Conservation (phyloP, 2,888 invertebrate species). For the Altica lythri region DNA sequence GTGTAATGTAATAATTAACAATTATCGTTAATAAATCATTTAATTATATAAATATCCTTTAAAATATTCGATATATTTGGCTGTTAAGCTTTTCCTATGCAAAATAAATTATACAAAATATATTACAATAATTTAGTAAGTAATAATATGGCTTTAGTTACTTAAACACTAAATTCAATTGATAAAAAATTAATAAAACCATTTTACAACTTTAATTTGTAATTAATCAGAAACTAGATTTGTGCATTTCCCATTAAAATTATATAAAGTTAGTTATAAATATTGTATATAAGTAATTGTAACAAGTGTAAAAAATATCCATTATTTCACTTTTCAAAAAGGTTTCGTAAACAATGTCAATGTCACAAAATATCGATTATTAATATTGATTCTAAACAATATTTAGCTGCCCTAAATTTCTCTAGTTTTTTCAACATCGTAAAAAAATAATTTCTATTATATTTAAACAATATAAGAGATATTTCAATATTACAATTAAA, state of each 20-base stretch:
- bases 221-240: slow-evolving; percentile 1
- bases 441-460: not conserved
- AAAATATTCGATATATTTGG: slow-evolving; percentile 19
- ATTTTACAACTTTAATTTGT: not conserved
- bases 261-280: slow-evolving; percentile 20
- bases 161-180: slow-evolving; percentile 21
- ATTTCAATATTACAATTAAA: slow-evolving; percentile 10
- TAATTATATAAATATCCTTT: slow-evolving; percentile 2
- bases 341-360: not conserved
- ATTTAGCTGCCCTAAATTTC: no score
- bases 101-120: slow-evolving; percentile 22
- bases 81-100: slow-evolving; percentile 24
- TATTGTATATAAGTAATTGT: slow-evolving; percentile 20
- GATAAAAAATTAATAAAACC: slow-evolving; percentile 3
- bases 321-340: slow-evolving; percentile 20
- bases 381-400: no score
- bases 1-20: no score
- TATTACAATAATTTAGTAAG: slow-evolving; percentile 22
- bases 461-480: not conserved
- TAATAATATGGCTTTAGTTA: slow-evolving; percentile 21
- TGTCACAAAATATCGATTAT: slow-evolving; percentile 1
- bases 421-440: not conserved
- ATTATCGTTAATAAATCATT: not conserved
- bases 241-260: not conserved
- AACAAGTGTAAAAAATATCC: slow-evolving; percentile 24